A percentile compares a stretch with the other conserved stretches of the same genome.
phyloP scores from a whole-genome alignment of 2,797 vertebrate species.

The Xyrichtys novacula region DNA sequence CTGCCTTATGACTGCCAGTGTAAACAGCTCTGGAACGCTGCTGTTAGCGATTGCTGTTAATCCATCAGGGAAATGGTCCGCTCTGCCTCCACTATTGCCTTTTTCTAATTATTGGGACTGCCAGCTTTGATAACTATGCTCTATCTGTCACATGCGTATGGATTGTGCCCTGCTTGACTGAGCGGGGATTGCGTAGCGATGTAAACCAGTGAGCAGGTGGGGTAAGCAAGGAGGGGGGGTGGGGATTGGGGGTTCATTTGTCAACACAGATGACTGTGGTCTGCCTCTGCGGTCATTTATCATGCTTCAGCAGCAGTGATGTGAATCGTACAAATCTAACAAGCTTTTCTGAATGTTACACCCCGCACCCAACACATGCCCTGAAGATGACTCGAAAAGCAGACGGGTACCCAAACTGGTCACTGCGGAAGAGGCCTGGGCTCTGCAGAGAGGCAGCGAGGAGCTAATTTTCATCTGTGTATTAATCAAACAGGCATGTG shows the following conservation, averaged over 20 bases:
- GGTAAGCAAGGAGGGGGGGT: constrained; percentile 15
- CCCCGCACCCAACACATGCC: background rate
- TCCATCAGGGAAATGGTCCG: constrained; percentile 78
- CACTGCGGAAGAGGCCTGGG: constrained; percentile 22
- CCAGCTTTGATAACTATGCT: constrained; percentile 75
- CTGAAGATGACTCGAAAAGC: constrained; percentile 21
- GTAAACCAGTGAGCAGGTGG: constrained; percentile 61
- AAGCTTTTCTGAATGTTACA: constrained; percentile 13
- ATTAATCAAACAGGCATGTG: constrained; percentile 84
- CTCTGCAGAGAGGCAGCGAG: constrained; percentile 44
- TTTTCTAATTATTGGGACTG: constrained; percentile 82
- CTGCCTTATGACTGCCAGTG: constrained; percentile 63
- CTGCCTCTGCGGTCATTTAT: constrained; percentile 41
- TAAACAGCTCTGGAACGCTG: constrained; percentile 65
- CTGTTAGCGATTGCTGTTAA: constrained; percentile 67
- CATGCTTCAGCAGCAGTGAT: constrained; percentile 23
- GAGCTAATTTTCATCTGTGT: constrained; percentile 77
- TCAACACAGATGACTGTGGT: constrained; percentile 50
- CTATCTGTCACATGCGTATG: constrained; percentile 75
- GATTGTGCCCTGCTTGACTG: constrained; percentile 52
- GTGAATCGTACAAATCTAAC: constrained; percentile 36
- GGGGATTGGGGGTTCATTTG: constrained; percentile 44
- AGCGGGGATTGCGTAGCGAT: constrained; percentile 51
- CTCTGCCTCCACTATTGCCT: constrained; percentile 60
- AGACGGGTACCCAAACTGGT: constrained; percentile 45